Evolutionary conservation across 2,888 invertebrate genomes (phyloP).

Genomic region (Luperina nickerlii): DNA sequence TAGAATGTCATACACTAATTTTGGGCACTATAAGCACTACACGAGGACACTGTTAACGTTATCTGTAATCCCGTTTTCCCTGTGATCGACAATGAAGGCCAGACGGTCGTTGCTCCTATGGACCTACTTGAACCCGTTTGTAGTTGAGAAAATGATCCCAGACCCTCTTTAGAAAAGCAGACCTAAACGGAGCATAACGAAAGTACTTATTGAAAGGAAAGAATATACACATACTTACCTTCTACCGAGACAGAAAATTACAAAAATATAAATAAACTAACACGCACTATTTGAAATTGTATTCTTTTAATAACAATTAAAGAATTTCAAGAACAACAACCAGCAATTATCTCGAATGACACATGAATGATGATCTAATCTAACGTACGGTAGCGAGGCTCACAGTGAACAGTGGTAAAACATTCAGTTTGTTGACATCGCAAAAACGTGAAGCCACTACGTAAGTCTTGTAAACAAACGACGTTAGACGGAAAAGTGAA

Average conservation of each 20-base stretch:
- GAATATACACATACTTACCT: neutral
- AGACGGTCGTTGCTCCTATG: slow-evolving; percentile 15
- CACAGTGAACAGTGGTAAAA: slow-evolving; percentile 4
- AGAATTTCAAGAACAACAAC: slow-evolving; percentile 14
- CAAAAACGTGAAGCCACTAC: slow-evolving; percentile 4
- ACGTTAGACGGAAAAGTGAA: neutral
- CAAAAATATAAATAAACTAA: neutral
- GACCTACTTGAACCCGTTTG: neutral
- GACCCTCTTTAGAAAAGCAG: neutral
- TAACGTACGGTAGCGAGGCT: slow-evolving; percentile 26
- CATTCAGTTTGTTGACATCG: slow-evolving; percentile 52
- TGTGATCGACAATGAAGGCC: neutral
- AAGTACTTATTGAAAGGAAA: neutral
- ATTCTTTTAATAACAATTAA: neutral
- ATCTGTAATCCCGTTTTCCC: slow-evolving; percentile 2
- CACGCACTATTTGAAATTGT: slow-evolving; percentile 1
- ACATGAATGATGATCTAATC: slow-evolving; percentile 32
- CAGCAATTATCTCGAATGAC: slow-evolving; percentile 31
- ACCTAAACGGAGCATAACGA: neutral
- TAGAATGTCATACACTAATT: neutral
- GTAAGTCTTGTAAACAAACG: slow-evolving; percentile 30
- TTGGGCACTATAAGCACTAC: neutral
- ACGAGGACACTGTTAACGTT: slow-evolving; percentile 3
- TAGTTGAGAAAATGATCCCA: neutral
- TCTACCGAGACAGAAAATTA: neutral